A percentile compares a stretch with the other conserved stretches of the same genome.
phyloP scores from a whole-genome alignment of 2,797 vertebrate species.

The Cyprinodon diabolis region DNA sequence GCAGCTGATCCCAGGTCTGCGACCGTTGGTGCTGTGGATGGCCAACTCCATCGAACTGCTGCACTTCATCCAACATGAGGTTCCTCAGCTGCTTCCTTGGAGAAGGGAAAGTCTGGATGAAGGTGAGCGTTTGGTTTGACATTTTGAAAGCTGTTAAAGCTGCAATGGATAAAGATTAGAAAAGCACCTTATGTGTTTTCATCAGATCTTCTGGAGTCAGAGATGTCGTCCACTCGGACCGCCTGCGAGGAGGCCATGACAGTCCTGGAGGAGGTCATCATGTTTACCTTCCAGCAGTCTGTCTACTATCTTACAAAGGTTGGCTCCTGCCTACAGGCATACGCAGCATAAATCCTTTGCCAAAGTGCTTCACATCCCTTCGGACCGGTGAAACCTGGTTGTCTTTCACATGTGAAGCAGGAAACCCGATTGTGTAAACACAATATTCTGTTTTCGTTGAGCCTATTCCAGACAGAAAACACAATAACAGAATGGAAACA shows the following conservation, averaged over 20 bases:
- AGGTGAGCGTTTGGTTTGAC: slow-evolving; percentile 43
- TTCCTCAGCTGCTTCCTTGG: slow-evolving; percentile 80
- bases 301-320: slow-evolving; percentile 88
- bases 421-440: slow-evolving; percentile 61
- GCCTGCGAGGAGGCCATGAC: slow-evolving; percentile 87
- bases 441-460: slow-evolving; percentile 59
- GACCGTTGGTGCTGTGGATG: slow-evolving; percentile 82
- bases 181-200: not conserved
- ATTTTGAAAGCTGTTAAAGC: not conserved
- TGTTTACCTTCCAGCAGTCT: slow-evolving; percentile 87
- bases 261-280: slow-evolving; percentile 86
- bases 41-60: slow-evolving; percentile 84
- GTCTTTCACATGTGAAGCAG: slow-evolving; percentile 56
- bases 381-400: slow-evolving; percentile 18
- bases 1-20: slow-evolving; percentile 77
- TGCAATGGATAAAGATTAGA: not conserved
- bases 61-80: slow-evolving; percentile 82
- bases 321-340: slow-evolving; percentile 14
- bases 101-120: slow-evolving; percentile 56
- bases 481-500: slow-evolving; percentile 63
- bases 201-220: slow-evolving; percentile 66
- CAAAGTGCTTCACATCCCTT: slow-evolving; percentile 10
- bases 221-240: slow-evolving; percentile 72
- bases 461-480: slow-evolving; percentile 57
- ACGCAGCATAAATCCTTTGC: not conserved